Conservation (phyloP, 2,888 invertebrate genomes). For the Agrochola circellaris region DNA sequence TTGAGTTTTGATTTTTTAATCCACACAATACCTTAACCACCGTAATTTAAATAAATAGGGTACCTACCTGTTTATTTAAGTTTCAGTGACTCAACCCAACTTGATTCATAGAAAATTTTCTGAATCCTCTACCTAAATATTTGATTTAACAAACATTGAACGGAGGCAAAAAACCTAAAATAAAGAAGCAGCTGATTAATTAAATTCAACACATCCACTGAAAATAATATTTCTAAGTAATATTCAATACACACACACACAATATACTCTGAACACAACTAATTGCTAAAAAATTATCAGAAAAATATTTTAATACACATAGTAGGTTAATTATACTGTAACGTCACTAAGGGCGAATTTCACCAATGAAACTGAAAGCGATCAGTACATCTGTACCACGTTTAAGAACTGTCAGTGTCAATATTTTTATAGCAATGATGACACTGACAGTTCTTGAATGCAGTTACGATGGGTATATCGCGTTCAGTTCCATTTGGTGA, state of each 20-base stretch:
- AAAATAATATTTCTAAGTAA: background rate
- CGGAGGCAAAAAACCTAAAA: background rate
- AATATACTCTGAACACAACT: background rate
- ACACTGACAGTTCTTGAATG: no score
- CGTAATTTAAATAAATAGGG: constrained; percentile 28
- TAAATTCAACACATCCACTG: background rate
- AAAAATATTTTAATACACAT: background rate
- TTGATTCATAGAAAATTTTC: constrained; percentile 19
- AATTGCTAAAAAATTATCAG: background rate
- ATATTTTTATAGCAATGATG: no score
- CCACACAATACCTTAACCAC: constrained; percentile 17
- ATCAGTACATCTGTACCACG: no score
- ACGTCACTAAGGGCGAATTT: no score
- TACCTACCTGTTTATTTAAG: constrained; percentile 37
- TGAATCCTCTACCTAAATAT: constrained; percentile 15
- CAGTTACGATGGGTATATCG: no score
- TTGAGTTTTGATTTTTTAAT: constrained; percentile 59
- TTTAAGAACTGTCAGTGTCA: no score
- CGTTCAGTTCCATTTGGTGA: no score
- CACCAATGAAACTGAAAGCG: no score
- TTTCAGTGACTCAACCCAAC: constrained; percentile 27
- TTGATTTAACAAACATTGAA: background rate
- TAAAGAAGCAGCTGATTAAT: background rate
- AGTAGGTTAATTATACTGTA: no score
- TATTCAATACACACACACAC: constrained; percentile 8